Evolutionary conservation across 2,113 vertebrate genomes (phyloP).

Genomic region (Pygoscelis antarcticus): DNA sequence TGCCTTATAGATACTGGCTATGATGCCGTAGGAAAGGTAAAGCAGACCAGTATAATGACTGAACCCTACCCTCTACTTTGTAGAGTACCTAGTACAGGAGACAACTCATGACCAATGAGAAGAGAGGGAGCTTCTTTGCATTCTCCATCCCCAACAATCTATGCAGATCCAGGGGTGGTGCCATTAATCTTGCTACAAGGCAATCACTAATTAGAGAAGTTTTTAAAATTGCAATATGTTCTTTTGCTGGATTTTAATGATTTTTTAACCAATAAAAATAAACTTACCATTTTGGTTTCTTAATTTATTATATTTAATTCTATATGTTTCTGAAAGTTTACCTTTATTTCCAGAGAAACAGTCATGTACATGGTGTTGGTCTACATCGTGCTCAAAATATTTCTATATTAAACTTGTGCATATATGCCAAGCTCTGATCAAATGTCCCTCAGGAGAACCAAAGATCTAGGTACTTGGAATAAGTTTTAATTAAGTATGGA

Average conservation of each 20-base stretch:
- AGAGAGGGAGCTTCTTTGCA: background rate
- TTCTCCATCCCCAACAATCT: background rate
- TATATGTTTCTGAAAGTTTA: background rate
- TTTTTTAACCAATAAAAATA: background rate
- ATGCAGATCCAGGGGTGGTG: background rate
- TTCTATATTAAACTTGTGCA: background rate
- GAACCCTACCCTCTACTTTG: background rate
- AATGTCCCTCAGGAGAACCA: background rate
- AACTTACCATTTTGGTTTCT: background rate
- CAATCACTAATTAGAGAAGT: background rate
- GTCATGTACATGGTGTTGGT: background rate
- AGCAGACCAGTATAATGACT: background rate
- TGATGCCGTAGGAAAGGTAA: background rate
- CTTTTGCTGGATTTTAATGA: background rate
- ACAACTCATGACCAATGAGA: background rate
- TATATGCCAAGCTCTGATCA: background rate
- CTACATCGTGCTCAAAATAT: background rate
- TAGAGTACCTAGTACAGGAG: background rate
- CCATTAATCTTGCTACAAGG: background rate
- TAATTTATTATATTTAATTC: background rate
- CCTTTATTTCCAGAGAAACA: background rate
- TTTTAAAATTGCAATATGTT: background rate
- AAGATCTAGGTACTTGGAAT: background rate
- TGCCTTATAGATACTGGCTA: background rate
- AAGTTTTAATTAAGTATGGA: constrained; percentile 25